Percentiles rank a stretch among this genome's conserved stretches.
phyloP scores from a whole-genome alignment of 1,140 invertebrate genomes.

The Magallana angulata region DNA sequence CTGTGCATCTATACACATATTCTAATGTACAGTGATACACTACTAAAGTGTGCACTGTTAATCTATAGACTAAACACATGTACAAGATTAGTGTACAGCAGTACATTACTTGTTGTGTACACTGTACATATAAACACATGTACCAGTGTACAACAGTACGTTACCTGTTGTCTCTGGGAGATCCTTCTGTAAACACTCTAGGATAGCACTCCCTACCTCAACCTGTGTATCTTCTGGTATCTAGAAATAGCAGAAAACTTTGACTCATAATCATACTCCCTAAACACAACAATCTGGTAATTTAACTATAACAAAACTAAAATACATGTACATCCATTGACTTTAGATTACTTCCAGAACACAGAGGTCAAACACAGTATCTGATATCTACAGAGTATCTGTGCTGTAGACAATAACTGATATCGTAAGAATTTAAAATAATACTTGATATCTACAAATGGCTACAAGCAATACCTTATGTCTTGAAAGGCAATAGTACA shows the following conservation, averaged over 20 bases:
- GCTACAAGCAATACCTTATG: not conserved
- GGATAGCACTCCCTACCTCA: constrained; percentile 64
- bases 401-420: not conserved
- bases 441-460: no score
- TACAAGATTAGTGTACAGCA: no score
- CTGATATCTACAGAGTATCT: not conserved
- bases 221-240: constrained; percentile 60
- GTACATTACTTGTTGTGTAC: not conserved
- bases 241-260: constrained; percentile 36
- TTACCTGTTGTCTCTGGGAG: constrained; percentile 58
- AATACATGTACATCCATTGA: not conserved
- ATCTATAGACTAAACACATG: no score
- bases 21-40: no score
- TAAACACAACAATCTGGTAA: not conserved
- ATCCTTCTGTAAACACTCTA: constrained; percentile 61
- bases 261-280: not conserved
- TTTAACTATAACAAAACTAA: not conserved
- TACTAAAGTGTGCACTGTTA: no score
- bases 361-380: not conserved
- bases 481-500: no score
- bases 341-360: no score
- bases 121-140: not conserved
- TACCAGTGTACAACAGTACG: not conserved
- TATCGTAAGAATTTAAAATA: not conserved
- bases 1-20: no score